These are phyloP conservation scores for Germaria angustata DNA, from an alignment of 2,888 invertebrate genomes.

Conservation along the genomic window DNA sequence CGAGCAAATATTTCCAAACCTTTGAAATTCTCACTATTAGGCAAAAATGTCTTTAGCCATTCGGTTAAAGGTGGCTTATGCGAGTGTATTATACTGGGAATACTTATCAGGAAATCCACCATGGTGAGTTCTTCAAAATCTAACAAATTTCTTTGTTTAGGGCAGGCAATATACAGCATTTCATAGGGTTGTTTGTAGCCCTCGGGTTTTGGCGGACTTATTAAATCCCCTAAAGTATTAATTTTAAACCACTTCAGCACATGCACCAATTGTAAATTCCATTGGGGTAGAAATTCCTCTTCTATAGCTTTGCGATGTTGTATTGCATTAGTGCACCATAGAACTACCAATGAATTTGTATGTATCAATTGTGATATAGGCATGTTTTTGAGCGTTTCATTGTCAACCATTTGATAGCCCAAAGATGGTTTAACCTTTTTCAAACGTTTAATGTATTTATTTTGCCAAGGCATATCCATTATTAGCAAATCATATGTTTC, in stretches of 20 bases:
- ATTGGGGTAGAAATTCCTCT: conserved; percentile 87
- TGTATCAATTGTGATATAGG: conserved; percentile 85
- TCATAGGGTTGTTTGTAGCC: conserved; percentile 92
- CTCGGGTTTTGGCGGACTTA: conserved; percentile 84
- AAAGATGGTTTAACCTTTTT: conserved; percentile 83
- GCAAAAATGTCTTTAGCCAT: conserved; percentile 76
- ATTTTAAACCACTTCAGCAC: conserved; percentile 91
- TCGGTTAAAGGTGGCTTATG: conserved; percentile 94
- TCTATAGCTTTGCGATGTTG: conserved; percentile 86
- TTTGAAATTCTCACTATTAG: conserved; percentile 81
- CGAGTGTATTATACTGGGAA: conserved; percentile 96
- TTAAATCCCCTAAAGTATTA: conserved; percentile 84
- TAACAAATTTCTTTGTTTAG: conserved; percentile 62
- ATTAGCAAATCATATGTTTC: conserved; percentile 85
- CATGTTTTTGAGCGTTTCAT: conserved; percentile 86
- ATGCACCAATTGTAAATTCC: conserved; percentile 87
- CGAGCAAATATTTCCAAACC: conserved; percentile 95
- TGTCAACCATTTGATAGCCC: conserved; percentile 87
- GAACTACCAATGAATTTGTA: conserved; percentile 85
- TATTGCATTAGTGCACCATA: conserved; percentile 96
- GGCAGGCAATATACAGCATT: conserved; percentile 84
- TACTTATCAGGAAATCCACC: conserved; percentile 86
- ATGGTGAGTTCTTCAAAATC: conserved; percentile 75
- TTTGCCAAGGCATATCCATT: conserved; percentile 98
- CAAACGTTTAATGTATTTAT: conserved; percentile 93